Conservation (phyloP, 1,140 invertebrate species). For the Cheumatopsyche charites region DNA sequence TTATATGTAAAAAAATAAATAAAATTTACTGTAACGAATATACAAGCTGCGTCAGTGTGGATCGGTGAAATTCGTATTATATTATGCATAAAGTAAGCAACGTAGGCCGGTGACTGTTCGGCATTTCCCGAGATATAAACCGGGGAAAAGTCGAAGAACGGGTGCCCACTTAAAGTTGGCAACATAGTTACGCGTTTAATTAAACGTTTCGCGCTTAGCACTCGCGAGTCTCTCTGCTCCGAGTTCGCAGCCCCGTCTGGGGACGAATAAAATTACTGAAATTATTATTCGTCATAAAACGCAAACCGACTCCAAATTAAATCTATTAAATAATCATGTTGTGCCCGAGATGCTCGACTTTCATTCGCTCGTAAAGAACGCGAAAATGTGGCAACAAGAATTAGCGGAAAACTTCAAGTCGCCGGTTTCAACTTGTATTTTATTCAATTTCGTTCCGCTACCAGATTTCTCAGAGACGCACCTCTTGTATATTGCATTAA, state of each 20-base stretch:
- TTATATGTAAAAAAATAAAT: too few species aligned
- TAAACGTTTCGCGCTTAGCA: conserved; percentile 12
- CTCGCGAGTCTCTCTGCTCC: not conserved
- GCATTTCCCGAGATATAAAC: not conserved
- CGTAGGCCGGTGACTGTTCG: not conserved
- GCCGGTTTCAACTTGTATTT: not conserved
- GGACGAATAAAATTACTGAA: conserved; percentile 18
- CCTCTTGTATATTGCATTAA: too few species aligned
- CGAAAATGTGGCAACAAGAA: not conserved
- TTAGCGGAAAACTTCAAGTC: conserved; percentile 1
- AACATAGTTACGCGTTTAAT: conserved; percentile 28
- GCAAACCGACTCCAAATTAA: conserved; percentile 21
- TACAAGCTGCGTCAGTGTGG: too few species aligned
- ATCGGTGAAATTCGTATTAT: too few species aligned
- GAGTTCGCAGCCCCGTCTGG: conserved; percentile 3
- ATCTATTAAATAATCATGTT: conserved; percentile 23
- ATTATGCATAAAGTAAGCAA: too few species aligned
- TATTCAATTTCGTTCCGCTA: too few species aligned
- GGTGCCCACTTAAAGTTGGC: conserved; percentile 13
- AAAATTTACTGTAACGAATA: too few species aligned
- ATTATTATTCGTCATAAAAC: conserved; percentile 18
- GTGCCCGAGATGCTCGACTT: not conserved
- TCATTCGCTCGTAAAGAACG: not conserved
- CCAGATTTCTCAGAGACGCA: too few species aligned
- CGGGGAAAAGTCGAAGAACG: not conserved